Evolutionary conservation across 2,797 vertebrate genomes (phyloP), one percentile per base, ranked within the genome.

Genomic region (Helicolenus hilgendorfi): DNA sequence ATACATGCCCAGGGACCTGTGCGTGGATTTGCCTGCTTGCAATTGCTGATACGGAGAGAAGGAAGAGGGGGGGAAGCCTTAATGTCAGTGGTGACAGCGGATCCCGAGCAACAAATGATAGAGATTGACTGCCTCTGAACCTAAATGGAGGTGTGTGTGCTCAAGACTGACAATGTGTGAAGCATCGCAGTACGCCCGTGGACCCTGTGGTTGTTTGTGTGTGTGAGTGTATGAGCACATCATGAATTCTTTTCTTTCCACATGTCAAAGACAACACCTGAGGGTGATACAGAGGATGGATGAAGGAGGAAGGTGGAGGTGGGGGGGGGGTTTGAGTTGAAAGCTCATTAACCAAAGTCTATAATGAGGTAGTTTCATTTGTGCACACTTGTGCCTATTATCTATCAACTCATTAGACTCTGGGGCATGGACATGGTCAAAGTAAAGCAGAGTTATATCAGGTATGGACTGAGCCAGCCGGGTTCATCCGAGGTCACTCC

Each of bases 341-440:
- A 81, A 84, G 74, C 92, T 93, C 91, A 93, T 95, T 95, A 93
- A 75, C 55, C 74, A 79, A 90, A 92, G 81, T 83, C 79, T 82
- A 62, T 91, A 94, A 95, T 94, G 83, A 94, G 89, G 31, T 29
- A 15, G 55, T 84, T 85, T 90, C 69, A 90, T 89, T 84, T 86
- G 63, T 70, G 86, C 87, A 79, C 45, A 80, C 62, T 73, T 60
- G 64, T 72, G 86, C 72, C 72, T 72, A 78, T 94, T 91, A 88
- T 85, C 77, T 65, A 65, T 81, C 27, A 76, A 82, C 56, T 91
- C 83, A 89, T 92, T 88, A 90, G 82, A 77, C 72, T 62, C 41
- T 41, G 7, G 35, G 67, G 62, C 41, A 72, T 35, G 35, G 38
- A 72, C 53, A 92, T 77, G 68, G 72, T 26, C 22, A 59, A 62